phyloP scores from a whole-genome alignment of 2,888 invertebrate species.

The Augiades crinisus region DNA sequence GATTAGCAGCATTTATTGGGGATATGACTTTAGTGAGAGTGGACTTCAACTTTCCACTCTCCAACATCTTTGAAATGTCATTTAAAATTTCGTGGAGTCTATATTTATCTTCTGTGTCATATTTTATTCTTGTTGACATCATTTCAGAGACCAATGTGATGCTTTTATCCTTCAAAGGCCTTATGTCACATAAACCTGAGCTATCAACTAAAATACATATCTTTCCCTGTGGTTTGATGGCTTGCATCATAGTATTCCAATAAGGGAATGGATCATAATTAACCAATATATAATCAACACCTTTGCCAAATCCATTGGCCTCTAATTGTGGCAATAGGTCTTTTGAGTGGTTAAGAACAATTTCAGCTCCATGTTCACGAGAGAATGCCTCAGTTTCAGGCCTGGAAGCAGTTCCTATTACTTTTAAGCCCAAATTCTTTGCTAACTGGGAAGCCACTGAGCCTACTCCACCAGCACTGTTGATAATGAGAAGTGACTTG shows the following conservation, averaged over 20 bases:
- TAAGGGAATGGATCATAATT: constrained; percentile 70
- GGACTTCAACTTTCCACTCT: constrained; percentile 50
- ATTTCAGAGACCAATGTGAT: constrained; percentile 61
- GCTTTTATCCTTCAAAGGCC: constrained; percentile 62
- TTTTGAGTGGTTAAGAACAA: constrained; percentile 60
- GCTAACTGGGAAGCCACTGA: constrained; percentile 64
- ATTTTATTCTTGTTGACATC: constrained; percentile 63
- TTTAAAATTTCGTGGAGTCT: constrained; percentile 57
- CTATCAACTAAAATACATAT: constrained; percentile 68
- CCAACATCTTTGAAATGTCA: constrained; percentile 55
- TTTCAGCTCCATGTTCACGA: constrained; percentile 50
- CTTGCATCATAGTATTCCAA: constrained; percentile 61
- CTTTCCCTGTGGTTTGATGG: constrained; percentile 63
- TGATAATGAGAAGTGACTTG: constrained; percentile 61
- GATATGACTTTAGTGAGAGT: constrained; percentile 58
- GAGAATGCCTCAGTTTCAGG: constrained; percentile 55
- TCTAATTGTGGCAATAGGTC: constrained; percentile 57
- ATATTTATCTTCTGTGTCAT: constrained; percentile 59
- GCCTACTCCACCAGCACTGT: constrained; percentile 70
- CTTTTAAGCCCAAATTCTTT: constrained; percentile 57
- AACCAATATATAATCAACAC: constrained; percentile 63
- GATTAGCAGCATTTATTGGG: constrained; percentile 65
- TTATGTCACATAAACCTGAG: constrained; percentile 56
- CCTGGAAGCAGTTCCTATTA: constrained; percentile 68
- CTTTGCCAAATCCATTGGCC: constrained; percentile 50